Conservation (phyloP, 2,888 invertebrate genomes). For the Lasioglossum oenotherae region DNA sequence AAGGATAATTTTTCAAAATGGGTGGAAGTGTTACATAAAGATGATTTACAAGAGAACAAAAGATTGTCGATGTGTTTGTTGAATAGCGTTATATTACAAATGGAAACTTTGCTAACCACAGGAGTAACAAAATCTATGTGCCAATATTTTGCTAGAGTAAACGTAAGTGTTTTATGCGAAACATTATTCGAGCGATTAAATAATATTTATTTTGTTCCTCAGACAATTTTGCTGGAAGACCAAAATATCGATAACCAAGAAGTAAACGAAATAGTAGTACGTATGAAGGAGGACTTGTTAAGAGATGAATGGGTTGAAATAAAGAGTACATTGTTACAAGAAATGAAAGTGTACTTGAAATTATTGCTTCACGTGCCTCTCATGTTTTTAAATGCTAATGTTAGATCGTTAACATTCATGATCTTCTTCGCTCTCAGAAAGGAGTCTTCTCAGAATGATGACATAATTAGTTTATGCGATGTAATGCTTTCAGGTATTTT, state of each 20-base stretch:
- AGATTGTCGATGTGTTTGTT: slow-evolving; percentile 68
- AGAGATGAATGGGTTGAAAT: slow-evolving; percentile 65
- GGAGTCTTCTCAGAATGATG: slow-evolving; percentile 59
- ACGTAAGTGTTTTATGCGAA: slow-evolving; percentile 41
- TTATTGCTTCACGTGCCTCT: slow-evolving; percentile 72
- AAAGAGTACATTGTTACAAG: slow-evolving; percentile 32
- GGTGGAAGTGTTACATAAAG: slow-evolving; percentile 60
- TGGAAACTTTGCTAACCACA: slow-evolving; percentile 48
- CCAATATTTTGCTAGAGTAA: slow-evolving; percentile 67
- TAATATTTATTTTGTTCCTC: slow-evolving; percentile 19
- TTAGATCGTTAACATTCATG: slow-evolving; percentile 72
- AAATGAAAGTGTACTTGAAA: slow-evolving; percentile 58
- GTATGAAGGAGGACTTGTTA: slow-evolving; percentile 64
- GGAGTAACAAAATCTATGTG: slow-evolving; percentile 64
- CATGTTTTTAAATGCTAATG: slow-evolving; percentile 60
- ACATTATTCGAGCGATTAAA: slow-evolving; percentile 12
- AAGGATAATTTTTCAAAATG: slow-evolving; percentile 59
- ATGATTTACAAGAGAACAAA: slow-evolving; percentile 69
- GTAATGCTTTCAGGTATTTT: slow-evolving; percentile 73
- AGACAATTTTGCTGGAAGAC: slow-evolving; percentile 50
- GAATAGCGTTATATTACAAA: slow-evolving; percentile 64
- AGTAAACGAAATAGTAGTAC: slow-evolving; percentile 61
- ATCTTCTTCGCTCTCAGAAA: slow-evolving; percentile 70
- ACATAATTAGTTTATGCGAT: slow-evolving; percentile 59
- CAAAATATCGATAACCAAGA: slow-evolving; percentile 31